Evolutionary conservation across 2,797 vertebrate genomes (phyloP).

Genomic region (Aphelocoma californica): DNA sequence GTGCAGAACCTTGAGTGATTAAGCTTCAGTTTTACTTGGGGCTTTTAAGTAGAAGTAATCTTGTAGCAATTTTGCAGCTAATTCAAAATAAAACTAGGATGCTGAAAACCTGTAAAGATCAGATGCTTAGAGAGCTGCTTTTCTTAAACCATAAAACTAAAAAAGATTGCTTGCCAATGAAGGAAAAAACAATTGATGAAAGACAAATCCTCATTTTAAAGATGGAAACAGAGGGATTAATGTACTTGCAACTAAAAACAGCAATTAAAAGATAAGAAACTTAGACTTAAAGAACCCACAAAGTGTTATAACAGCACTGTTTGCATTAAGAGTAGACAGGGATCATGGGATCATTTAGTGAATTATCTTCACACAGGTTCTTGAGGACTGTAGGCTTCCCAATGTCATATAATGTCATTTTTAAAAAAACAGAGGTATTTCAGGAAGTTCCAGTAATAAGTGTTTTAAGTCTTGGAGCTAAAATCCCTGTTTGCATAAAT

Average conservation of each 20-base stretch:
- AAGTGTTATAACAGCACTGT: not conserved
- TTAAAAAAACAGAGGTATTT: not conserved
- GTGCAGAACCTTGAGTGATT: not conserved
- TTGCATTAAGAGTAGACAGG: not conserved
- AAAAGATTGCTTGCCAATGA: not conserved
- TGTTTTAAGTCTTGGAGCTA: not conserved
- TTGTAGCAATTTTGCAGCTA: not conserved
- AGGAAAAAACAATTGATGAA: not conserved
- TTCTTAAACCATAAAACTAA: not conserved
- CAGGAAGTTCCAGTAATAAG: not conserved
- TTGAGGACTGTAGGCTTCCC: not conserved
- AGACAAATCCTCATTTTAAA: not conserved
- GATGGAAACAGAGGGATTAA: not conserved
- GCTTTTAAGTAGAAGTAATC: not conserved
- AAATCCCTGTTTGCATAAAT: not conserved
- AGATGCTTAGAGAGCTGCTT: not conserved
- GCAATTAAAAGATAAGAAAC: conserved; percentile 1
- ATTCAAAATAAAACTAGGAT: not conserved
- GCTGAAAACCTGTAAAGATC: not conserved
- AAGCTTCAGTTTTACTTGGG: not conserved
- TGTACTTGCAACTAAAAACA: not conserved
- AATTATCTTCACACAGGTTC: not conserved
- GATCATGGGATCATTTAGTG: not conserved
- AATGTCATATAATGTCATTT: not conserved
- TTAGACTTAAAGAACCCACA: not conserved